These are phyloP conservation scores for Pogonocichla stellata DNA, from an alignment of 2,113 vertebrate genomes.

Conservation along the genomic window DNA sequence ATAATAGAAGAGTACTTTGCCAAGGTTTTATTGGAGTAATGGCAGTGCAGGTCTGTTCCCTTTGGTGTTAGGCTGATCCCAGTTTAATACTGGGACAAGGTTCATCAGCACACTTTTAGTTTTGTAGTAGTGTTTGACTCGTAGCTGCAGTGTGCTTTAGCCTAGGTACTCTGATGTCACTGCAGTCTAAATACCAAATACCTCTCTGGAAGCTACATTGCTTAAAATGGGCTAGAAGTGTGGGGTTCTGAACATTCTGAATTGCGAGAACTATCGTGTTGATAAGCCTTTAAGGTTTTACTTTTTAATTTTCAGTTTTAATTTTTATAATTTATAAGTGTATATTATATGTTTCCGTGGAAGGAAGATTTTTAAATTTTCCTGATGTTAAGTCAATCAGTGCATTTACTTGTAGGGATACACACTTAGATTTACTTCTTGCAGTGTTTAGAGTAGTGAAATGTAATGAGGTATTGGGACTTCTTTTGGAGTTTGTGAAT, in stretches of 20 bases:
- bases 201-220: neutral
- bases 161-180: neutral
- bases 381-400: accelerated
- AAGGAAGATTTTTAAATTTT: neutral
- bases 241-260: neutral
- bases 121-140: neutral
- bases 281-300: neutral
- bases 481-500: neutral
- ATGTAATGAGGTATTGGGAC: neutral
- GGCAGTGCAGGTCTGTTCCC: neutral
- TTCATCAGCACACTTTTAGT: neutral
- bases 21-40: neutral
- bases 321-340: neutral
- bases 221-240: neutral
- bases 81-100: neutral
- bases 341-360: neutral
- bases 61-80: neutral
- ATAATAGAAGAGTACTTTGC: neutral
- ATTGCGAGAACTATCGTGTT: neutral
- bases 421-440: neutral
- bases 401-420: neutral
- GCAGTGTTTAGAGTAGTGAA: neutral
- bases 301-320: neutral
- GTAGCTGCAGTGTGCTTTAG: neutral
- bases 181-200: neutral